Percentiles rank a stretch among this genome's conserved stretches.
phyloP scores from a whole-genome alignment of 2,888 invertebrate genomes.

The Torymus tubicola region DNA sequence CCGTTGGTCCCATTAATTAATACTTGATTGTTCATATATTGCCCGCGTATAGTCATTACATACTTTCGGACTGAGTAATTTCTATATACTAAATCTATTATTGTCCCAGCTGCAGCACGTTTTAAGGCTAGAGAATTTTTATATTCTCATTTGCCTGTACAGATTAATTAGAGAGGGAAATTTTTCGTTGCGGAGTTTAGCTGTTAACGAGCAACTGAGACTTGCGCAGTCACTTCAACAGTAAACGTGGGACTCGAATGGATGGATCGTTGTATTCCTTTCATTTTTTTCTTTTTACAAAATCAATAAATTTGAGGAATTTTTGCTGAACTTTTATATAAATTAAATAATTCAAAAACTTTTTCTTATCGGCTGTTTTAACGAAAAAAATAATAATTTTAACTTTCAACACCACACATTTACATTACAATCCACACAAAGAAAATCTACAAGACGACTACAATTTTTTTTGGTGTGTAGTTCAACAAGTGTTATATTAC shows the following conservation, averaged over 20 bases:
- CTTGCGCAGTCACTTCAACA: background rate
- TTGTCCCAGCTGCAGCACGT: conserved; percentile 69
- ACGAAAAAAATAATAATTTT: background rate
- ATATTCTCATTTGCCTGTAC: conserved; percentile 11
- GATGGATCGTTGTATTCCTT: background rate
- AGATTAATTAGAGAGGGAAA: conserved; percentile 22
- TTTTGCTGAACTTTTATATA: background rate
- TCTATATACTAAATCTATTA: conserved; percentile 65
- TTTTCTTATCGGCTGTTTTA: background rate
- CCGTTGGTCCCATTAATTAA: conserved; percentile 58
- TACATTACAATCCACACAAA: conserved; percentile 1
- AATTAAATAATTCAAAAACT: background rate
- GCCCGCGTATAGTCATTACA: conserved; percentile 35
- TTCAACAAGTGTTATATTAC: conserved; percentile 33
- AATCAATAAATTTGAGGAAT: no score
- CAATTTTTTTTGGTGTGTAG: conserved; percentile 26
- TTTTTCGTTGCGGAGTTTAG: conserved; percentile 12
- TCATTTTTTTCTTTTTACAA: no score
- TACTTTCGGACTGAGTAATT: conserved; percentile 46
- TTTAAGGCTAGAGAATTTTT: conserved; percentile 30
- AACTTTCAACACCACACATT: conserved; percentile 26
- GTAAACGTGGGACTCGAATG: conserved; percentile 36
- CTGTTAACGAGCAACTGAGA: conserved; percentile 40
- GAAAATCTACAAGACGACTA: conserved; percentile 29
- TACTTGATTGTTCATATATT: conserved; percentile 44